Evolutionary conservation across 2,113 vertebrate species (phyloP).

Genomic region (Platanista minor): DNA sequence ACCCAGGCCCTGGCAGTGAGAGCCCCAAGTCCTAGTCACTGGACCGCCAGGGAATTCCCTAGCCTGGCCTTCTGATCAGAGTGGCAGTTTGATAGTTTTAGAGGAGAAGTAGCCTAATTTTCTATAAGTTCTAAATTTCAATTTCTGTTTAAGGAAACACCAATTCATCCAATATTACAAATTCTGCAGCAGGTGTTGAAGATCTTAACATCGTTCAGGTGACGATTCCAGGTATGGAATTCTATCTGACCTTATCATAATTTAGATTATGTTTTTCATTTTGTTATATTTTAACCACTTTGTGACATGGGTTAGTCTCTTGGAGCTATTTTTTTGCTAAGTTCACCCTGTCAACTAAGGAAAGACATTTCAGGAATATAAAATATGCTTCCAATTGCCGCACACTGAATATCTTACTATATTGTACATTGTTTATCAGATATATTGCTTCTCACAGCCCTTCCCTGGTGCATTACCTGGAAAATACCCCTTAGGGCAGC

Average conservation of each 20-base stretch:
- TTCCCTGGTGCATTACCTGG: neutral
- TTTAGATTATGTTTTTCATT: neutral
- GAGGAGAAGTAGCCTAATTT: neutral
- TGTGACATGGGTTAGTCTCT: neutral
- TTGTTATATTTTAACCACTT: neutral
- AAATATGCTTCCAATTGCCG: neutral
- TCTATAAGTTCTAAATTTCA: neutral
- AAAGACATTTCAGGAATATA: neutral
- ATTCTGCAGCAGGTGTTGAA: constrained; percentile 64
- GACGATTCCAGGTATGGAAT: constrained; percentile 77
- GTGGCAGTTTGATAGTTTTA: neutral
- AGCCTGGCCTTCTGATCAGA: neutral
- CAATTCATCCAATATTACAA: neutral
- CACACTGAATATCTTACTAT: neutral
- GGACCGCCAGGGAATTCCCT: neutral
- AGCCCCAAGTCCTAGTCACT: neutral
- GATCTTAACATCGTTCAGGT: constrained; percentile 84
- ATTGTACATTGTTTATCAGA: neutral
- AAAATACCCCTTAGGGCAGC: neutral
- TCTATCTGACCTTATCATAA: neutral
- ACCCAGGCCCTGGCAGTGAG: neutral
- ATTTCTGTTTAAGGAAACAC: constrained; percentile 68
- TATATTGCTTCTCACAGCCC: neutral
- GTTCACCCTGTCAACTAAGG: neutral
- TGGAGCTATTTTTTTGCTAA: neutral